Base-by-base conservation (phyloP, 2,113 vertebrate species). In the Perca schrenkii region DNA sequence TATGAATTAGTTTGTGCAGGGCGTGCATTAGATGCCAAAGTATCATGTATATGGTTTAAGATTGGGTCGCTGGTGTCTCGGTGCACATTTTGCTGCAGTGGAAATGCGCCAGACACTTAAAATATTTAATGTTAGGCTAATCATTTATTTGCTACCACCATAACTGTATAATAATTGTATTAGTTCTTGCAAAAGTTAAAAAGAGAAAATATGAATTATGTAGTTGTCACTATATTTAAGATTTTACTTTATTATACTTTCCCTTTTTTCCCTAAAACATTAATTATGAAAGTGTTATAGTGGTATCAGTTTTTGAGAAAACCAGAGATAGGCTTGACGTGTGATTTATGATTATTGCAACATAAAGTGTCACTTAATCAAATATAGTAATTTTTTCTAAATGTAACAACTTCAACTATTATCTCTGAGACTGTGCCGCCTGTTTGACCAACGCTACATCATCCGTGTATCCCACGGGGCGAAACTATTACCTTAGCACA, bases 101-200 rank as follows among this genome's bases (percentile, higher is more conserved):
- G 49, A 72, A 74, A 84, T 50, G 58, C 64, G 34, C 54, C 73
- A 65, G 34, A 11, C 21, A 40, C 19, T 22, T 58, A 19, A 3
- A 57, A 77, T 47, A 74, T 83, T 36, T 57, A 43, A 57, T 69
- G 52, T 65, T 34, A 36, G 56, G 21, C 13, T 46, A 50, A 84
- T 73, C 1, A 46, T 53, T 15, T 34, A 16, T 62, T 54, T 28
- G 6, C 36, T 17, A 8, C 8, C 16, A 8, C 6, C 1, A 2
- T 22, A 8, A 49, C 6, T 58, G 2, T 52, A 2, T 17, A 40
- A 54, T 70, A 46, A 62, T 53, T n/a, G 4, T 15, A 6, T 25
- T 46, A n/a, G 14, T 28, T 69, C 8, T 54, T 67, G 8, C 34
- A 46, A 61, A 64, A 13, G 28, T 21, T 14, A 16, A 19, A 31